Base-by-base conservation (phyloP, 2,113 vertebrate genomes). In the Calidris pugnax region DNA sequence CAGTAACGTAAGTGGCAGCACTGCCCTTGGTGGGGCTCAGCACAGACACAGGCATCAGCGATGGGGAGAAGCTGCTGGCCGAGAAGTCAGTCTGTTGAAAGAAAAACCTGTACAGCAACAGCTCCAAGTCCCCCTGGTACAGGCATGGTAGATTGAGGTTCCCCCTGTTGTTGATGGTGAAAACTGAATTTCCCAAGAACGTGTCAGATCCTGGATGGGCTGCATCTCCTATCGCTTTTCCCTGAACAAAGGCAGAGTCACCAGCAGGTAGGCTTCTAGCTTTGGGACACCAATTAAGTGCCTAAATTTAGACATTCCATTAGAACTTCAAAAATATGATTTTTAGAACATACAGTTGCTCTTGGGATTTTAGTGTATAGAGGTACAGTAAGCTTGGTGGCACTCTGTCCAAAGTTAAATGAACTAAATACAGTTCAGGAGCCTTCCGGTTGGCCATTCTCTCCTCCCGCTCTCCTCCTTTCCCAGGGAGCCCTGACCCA, bases 221-320 rank as follows among this genome's bases (percentile, higher is more conserved):
- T n/a, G 53, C 3, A 27, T 48, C 50, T 77, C 47, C 75, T 35
- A 0, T 45, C 0, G 0, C 67, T 93, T 35, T 53, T 8, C 30
- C 19, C 41, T 53, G 71, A 27, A 43, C 1, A 27, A 75, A 47
- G 45, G 21, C 33, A 67, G 51, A 35, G 62, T 37, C 30, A 47
- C 33, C 74, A 79, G 75, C 56, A 56, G 27, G 27, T 9, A 32
- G 56, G 50, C 55, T 82, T 5, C 53, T 57, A 35, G 22, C 57
- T 33, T 18, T 9, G 23, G 23, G 39, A 6, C 9, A 12, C 23
- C 45, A 37, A 0, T 7, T 17, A 64, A 47, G 14, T 35, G 67
- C 51, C 72, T 68, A 18, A 59, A 62, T 37, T n/a, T 22, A 45
- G 69, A 37, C 41, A 32, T n/a, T 72, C 47, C 1, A 0, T 71